phyloP scores from a whole-genome alignment of 2,888 invertebrate species.

The Dolomedes plantarius region DNA sequence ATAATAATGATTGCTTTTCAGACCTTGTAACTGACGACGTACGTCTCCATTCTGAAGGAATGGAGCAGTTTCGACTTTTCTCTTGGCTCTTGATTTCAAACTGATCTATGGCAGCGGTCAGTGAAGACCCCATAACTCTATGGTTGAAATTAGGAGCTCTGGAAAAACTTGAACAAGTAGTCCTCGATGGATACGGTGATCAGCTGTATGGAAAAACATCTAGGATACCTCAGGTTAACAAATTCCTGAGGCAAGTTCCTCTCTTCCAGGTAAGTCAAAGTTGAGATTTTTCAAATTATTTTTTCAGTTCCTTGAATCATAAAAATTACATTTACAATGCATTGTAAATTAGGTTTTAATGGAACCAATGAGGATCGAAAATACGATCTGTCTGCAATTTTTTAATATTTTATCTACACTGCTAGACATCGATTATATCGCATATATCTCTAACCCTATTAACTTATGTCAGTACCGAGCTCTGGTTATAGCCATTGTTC shows the following conservation, averaged over 20 bases:
- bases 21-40: neutral
- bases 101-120: constrained; percentile 65
- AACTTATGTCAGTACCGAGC: too few relatives aligned
- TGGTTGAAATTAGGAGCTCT: constrained; percentile 78
- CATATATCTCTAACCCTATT: too few relatives aligned
- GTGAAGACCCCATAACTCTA: constrained; percentile 76
- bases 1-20: neutral
- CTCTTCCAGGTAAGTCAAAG: constrained; percentile 76
- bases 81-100: neutral
- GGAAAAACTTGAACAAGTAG: constrained; percentile 77
- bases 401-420: too few relatives aligned
- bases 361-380: too few relatives aligned
- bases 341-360: too few relatives aligned
- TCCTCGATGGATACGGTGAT: constrained; percentile 78
- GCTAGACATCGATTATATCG: too few relatives aligned
- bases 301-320: neutral
- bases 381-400: too few relatives aligned
- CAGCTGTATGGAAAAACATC: constrained; percentile 77
- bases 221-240: constrained; percentile 75
- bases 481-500: too few relatives aligned
- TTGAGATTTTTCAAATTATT: neutral
- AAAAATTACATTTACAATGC: too few relatives aligned
- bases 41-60: neutral
- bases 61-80: neutral
- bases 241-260: constrained; percentile 77